Evolutionary conservation across 2,888 invertebrate genomes (phyloP).

Genomic region (Calameuta idolon): DNA sequence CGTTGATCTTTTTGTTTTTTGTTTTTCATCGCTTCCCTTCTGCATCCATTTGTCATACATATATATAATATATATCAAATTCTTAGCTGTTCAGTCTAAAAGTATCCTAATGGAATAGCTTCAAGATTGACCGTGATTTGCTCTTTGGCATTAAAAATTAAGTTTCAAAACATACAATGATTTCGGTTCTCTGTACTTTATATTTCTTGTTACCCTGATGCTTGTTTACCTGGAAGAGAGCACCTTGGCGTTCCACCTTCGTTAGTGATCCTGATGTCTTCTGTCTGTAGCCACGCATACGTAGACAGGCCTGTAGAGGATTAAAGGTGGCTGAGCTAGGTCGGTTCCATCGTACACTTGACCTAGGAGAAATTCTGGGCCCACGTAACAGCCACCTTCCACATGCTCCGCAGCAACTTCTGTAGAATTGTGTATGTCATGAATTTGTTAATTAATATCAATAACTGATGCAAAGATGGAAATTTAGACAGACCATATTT

Average conservation of each 20-base stretch:
- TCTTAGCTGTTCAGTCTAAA: neutral
- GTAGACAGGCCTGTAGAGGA: conserved; percentile 77
- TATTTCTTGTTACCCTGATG: conserved; percentile 20
- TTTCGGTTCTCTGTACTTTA: conserved; percentile 10
- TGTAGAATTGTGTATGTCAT: conserved; percentile 55
- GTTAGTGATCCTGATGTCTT: conserved; percentile 37
- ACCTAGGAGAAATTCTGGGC: conserved; percentile 82
- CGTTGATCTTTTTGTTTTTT: neutral
- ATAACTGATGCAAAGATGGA: neutral
- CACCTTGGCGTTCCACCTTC: neutral
- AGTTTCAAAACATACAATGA: conserved; percentile 9
- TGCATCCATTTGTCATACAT: neutral
- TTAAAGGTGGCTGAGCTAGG: conserved; percentile 65
- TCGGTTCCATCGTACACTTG: conserved; percentile 81
- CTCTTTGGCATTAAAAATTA: conserved; percentile 15
- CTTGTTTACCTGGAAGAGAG: conserved; percentile 1
- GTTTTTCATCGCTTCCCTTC: neutral
- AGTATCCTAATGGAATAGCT: neutral
- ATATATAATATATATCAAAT: neutral
- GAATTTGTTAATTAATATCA: neutral
- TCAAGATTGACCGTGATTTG: conserved; percentile 14
- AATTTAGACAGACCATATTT: conserved; percentile 72
- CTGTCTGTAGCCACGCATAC: conserved; percentile 65
- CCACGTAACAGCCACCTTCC: conserved; percentile 82
- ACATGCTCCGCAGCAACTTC: conserved; percentile 79